phyloP scores from a whole-genome alignment of 2,888 invertebrate genomes.

The Ditylenchus weischeri region DNA sequence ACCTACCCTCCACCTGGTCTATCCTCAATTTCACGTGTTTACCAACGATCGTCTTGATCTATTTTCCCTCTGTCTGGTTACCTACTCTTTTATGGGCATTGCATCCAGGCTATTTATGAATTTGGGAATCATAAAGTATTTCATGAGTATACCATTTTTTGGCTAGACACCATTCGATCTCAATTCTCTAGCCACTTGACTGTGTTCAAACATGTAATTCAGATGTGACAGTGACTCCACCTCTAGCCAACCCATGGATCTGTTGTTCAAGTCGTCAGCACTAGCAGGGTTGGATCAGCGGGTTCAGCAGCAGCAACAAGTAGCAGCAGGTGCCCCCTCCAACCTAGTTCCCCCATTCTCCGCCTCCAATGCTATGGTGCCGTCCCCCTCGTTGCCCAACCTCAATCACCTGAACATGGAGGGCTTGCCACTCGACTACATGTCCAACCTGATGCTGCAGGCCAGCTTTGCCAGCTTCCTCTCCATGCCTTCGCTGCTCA shows the following conservation, averaged over 20 bases:
- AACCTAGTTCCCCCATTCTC: conserved; percentile 28
- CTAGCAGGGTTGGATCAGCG: conserved; percentile 14
- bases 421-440: conserved; percentile 32
- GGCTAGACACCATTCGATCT: too few species aligned
- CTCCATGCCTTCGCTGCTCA: conserved; percentile 54
- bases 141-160: neutral
- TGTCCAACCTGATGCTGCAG: conserved; percentile 46
- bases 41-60: too few species aligned
- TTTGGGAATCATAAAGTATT: neutral
- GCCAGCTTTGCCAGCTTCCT: conserved; percentile 47
- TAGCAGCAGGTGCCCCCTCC: conserved; percentile 21
- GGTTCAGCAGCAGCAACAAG: conserved; percentile 17
- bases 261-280: conserved; percentile 8
- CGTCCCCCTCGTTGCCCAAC: conserved; percentile 56
- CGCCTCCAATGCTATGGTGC: conserved; percentile 41
- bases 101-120: too few species aligned
- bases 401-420: conserved; percentile 27
- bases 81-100: too few species aligned
- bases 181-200: neutral
- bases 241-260: conserved; percentile 18
- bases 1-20: too few species aligned
- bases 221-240: conserved; percentile 31
- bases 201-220: conserved; percentile 7
- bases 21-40: too few species aligned
- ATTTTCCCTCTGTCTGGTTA: too few species aligned